Conservation (phyloP, 2,888 invertebrate genomes). For the Stenodema calcarata region DNA sequence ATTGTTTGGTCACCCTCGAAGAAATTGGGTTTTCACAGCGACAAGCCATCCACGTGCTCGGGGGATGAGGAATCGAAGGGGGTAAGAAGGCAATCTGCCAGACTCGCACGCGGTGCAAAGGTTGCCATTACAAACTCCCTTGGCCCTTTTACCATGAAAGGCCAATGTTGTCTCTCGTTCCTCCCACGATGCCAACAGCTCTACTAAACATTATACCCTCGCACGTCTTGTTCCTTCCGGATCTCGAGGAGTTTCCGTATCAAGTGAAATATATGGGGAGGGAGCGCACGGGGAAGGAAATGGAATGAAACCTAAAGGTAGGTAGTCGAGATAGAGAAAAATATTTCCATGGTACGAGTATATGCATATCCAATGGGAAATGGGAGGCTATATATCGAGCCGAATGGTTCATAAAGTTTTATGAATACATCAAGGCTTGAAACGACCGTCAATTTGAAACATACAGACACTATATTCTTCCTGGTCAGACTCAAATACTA, state of each 20-base stretch:
- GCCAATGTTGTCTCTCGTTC: constrained; percentile 1
- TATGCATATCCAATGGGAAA: no score
- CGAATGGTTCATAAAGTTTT: background rate
- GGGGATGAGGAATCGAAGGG: background rate
- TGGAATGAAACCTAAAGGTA: background rate
- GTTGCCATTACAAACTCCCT: constrained; percentile 27
- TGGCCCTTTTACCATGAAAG: constrained; percentile 13
- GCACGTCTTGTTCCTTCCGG: background rate
- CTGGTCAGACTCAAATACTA: no score
- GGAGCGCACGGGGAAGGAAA: background rate
- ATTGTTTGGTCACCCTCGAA: no score
- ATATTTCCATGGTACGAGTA: background rate
- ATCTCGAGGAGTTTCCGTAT: background rate
- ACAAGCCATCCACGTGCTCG: background rate
- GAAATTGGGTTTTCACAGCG: background rate
- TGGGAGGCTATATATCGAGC: no score
- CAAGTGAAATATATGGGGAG: background rate
- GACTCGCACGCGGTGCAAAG: constrained; percentile 15
- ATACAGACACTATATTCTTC: no score
- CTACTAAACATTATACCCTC: background rate
- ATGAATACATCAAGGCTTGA: background rate
- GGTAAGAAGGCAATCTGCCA: constrained; percentile 33
- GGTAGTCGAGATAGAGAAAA: background rate
- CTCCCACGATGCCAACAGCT: background rate
- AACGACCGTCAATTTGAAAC: no score